Percentiles rank a stretch among this genome's conserved stretches.
phyloP scores from a whole-genome alignment of 2,113 vertebrate genomes.

The Rhinolophus sinicus region DNA sequence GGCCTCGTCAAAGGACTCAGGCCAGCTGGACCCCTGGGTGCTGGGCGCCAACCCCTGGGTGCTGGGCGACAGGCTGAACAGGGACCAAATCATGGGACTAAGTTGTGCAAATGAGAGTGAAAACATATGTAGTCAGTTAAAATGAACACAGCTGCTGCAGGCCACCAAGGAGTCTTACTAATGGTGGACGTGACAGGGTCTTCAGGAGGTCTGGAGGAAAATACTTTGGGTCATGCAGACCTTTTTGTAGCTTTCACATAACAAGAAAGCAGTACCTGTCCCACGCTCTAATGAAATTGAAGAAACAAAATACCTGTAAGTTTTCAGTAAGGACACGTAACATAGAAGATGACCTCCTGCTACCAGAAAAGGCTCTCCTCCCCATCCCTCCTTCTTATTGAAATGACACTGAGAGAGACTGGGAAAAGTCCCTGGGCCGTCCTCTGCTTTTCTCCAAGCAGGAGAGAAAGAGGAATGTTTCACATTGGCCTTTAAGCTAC shows the following conservation, averaged over 20 bases:
- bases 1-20: neutral
- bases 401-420: neutral
- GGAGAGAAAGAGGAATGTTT: neutral
- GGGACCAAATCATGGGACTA: neutral
- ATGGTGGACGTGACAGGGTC: neutral
- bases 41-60: neutral
- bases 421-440: neutral
- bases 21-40: neutral
- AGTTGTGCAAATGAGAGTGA: neutral
- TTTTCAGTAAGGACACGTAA: neutral
- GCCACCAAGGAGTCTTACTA: neutral
- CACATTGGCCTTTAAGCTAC: neutral
- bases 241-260: constrained; percentile 50
- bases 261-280: neutral
- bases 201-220: neutral
- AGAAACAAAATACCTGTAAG: constrained; percentile 42
- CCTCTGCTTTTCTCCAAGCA: neutral
- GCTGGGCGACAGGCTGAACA: neutral
- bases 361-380: neutral
- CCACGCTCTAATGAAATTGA: neutral
- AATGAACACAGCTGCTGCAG: constrained; percentile 4
- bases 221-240: neutral
- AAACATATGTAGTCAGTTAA: neutral
- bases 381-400: neutral
- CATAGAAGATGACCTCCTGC: neutral